These are phyloP conservation scores for Hirtodrosophila confusa DNA, from an alignment of 2,888 invertebrate species.

Conservation along the genomic window DNA sequence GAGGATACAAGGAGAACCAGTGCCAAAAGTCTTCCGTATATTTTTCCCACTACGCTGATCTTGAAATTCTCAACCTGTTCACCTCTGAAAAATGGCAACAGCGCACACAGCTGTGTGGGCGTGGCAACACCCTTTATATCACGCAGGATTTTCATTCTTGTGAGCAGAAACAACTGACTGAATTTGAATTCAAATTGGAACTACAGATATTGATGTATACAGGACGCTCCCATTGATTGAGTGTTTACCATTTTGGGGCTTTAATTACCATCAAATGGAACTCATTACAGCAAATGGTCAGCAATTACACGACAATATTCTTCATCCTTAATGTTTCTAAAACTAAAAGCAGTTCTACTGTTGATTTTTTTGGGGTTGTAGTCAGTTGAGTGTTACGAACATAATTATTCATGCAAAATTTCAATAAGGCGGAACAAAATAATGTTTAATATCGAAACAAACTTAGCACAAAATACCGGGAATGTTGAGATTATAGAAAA, in stretches of 20 bases:
- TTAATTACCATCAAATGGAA: slow-evolving; percentile 25
- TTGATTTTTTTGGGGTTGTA: too few relatives aligned
- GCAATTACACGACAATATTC: slow-evolving; percentile 6
- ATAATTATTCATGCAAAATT: too few relatives aligned
- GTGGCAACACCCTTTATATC: slow-evolving; percentile 56
- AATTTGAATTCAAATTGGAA: not conserved
- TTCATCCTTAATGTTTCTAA: not conserved
- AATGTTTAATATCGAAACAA: too few relatives aligned
- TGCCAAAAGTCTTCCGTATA: slow-evolving; percentile 56
- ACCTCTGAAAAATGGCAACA: slow-evolving; percentile 64
- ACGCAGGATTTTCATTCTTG: slow-evolving; percentile 61
- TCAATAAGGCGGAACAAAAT: too few relatives aligned
- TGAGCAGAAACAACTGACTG: too few relatives aligned
- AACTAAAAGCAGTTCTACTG: not conserved
- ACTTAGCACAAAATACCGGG: too few relatives aligned
- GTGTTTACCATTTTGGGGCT: slow-evolving; percentile 5
- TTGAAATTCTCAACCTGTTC: slow-evolving; percentile 44
- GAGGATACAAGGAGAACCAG: slow-evolving; percentile 40
- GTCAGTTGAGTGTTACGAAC: too few relatives aligned
- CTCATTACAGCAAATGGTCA: slow-evolving; percentile 16
- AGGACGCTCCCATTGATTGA: not conserved
- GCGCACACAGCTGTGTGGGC: slow-evolving; percentile 51
- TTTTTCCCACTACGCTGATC: slow-evolving; percentile 38
- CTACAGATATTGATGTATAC: not conserved
- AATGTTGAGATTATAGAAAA: too few relatives aligned